phyloP scores from a whole-genome alignment of 2,797 vertebrate species.

The Sorex maritimensis region DNA sequence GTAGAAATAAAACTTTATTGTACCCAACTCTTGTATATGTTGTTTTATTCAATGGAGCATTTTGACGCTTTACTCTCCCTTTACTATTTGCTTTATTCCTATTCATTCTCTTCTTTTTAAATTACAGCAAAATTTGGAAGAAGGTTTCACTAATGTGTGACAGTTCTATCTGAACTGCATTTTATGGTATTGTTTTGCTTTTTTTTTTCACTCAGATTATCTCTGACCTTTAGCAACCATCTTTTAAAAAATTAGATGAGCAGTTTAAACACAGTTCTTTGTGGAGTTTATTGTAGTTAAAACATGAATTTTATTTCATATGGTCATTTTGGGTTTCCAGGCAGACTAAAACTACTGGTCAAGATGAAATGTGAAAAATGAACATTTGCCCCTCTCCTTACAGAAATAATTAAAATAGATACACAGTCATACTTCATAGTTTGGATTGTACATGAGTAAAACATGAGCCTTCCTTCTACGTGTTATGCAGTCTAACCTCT shows the following conservation, averaged over 20 bases:
- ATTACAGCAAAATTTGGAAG: conserved; percentile 59
- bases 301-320: conserved; percentile 53
- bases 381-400: conserved; percentile 44
- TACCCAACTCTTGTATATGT: conserved; percentile 73
- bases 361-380: conserved; percentile 54
- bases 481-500: conserved; percentile 1
- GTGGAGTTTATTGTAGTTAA: conserved; percentile 19
- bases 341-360: not conserved
- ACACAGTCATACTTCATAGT: not conserved
- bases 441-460: conserved; percentile 10
- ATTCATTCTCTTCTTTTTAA: conserved; percentile 77
- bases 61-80: conserved; percentile 62
- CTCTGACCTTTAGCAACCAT: conserved; percentile 57
- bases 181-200: conserved; percentile 22
- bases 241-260: not conserved
- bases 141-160: conserved; percentile 41
- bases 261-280: conserved; percentile 36
- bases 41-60: conserved; percentile 73
- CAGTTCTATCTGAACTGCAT: conserved; percentile 52
- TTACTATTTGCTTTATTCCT: conserved; percentile 70
- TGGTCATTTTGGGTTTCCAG: conserved; percentile 47
- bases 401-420: conserved; percentile 60
- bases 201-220: conserved; percentile 39
- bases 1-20: conserved; percentile 84
- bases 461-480: conserved; percentile 36